Evolutionary conservation across 2,888 invertebrate species (phyloP), one percentile per base, ranked within the genome.

Genomic region (Oeneis ivallda): DNA sequence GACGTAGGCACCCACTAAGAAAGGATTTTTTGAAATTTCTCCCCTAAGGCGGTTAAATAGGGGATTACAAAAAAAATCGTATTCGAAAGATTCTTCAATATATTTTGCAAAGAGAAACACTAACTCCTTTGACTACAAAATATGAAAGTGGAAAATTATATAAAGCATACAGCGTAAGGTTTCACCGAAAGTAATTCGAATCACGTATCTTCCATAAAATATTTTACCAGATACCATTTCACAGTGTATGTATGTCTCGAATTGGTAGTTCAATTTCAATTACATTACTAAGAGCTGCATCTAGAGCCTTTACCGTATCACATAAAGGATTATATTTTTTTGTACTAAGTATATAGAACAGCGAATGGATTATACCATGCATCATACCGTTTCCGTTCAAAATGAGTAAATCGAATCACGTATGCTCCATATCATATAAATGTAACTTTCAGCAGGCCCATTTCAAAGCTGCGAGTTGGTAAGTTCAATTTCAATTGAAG

Each of bases 191-290:
- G 68, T 69, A 71, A 74, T 71, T 73, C 70, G 65, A 68, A 74
- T 72, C 74, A 71, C 74, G 71, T 75, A 75, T 71, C 72, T 61
- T 67, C 64, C 58, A 67, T 75, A 77, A 79, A 80, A 76, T 71
- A 76, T 79, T 77, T 72, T 71, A 71, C 71, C 77, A 79, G 81
- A 81, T 81, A 80, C 79, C 73, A 79, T 79, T 76, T 75, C 73
- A 76, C 78, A 81, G 79, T 56, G 41, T 84, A 82, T 77, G 75
- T 77, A 82, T 77, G 75, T 77, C 80, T 71, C 76, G 79, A 84
- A 84, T 82, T 82, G 80, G 79, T 81, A 82, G 80, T 83, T 84
- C 78, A 77, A 80, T 83, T 82, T 80, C 79, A 78, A 77, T 75
- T 77, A 74, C 77, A 81, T 84, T 81, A 82, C 77, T 77, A 79